Evolutionary conservation across 1,140 invertebrate species (phyloP).

Genomic region (Lanistes nyassanus): DNA sequence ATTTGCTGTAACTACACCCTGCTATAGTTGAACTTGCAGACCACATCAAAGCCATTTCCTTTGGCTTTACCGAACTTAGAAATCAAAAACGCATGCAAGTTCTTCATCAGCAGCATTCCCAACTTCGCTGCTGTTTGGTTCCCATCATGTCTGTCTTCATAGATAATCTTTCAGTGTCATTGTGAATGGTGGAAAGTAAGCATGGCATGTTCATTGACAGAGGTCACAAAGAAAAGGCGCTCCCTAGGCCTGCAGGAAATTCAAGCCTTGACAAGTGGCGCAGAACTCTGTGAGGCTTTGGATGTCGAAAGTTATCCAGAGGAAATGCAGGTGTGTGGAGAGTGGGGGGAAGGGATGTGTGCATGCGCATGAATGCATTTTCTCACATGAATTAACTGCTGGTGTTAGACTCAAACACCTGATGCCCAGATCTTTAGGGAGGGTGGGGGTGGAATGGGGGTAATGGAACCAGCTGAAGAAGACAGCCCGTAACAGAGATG

Average conservation of each 20-base stretch:
- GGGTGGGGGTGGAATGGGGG: too few species aligned
- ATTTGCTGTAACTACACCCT: too few species aligned
- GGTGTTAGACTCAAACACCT: not conserved
- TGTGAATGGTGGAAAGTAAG: not conserved
- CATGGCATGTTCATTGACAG: not conserved
- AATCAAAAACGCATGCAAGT: not conserved
- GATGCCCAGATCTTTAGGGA: not conserved
- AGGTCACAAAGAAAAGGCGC: not conserved
- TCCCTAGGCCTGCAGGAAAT: constrained; percentile 36
- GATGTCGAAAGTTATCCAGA: constrained; percentile 44
- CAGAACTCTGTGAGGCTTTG: constrained; percentile 57
- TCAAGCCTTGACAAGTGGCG: constrained; percentile 44
- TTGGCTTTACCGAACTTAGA: not conserved
- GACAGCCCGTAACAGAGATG: too few species aligned
- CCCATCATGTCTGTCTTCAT: not conserved
- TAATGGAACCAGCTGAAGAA: too few species aligned
- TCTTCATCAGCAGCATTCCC: not conserved
- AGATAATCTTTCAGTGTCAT: not conserved
- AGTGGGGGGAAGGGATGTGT: too few species aligned
- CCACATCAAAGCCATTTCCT: not conserved
- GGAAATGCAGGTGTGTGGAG: constrained; percentile 53
- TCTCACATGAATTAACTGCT: not conserved
- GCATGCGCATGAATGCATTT: not conserved
- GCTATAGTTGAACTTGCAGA: too few species aligned
- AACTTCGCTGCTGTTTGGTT: not conserved